Evolutionary conservation across 2,113 vertebrate genomes (phyloP).

Genomic region (Trinectes maculatus): DNA sequence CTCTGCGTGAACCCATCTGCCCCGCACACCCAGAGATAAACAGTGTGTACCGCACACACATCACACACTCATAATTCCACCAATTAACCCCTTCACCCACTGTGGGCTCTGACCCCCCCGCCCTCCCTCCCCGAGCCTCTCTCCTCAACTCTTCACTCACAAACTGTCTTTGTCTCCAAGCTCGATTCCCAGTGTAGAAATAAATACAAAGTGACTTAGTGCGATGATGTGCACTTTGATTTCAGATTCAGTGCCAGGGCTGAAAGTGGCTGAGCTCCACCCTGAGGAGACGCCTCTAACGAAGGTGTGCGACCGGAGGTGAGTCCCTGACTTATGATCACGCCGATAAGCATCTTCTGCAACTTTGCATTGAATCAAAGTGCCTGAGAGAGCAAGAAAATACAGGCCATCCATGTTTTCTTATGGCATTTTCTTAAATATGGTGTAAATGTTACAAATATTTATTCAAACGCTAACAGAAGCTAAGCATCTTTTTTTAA

Average conservation of each 20-base stretch:
- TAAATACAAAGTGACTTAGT: conserved; percentile 18
- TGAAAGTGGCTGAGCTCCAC: conserved; percentile 3
- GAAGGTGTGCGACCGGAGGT: conserved; percentile 30
- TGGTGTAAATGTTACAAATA: too few species aligned
- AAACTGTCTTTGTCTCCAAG: background rate
- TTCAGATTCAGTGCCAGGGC: conserved; percentile 33
- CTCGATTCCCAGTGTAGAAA: conserved; percentile 24
- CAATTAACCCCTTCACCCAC: conserved; percentile 49
- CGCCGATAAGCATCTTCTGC: conserved; percentile 43
- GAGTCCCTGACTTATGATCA: conserved; percentile 44
- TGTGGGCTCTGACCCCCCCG: background rate
- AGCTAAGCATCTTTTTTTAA: too few species aligned
- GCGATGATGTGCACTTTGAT: conserved; percentile 58
- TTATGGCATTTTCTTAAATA: too few species aligned
- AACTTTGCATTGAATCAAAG: conserved; percentile 25
- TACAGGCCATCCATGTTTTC: too few species aligned
- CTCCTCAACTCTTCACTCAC: background rate
- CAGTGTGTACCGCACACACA: conserved; percentile 25
- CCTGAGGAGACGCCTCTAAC: conserved; percentile 35
- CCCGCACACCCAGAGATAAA: conserved; percentile 35
- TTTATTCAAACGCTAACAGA: too few species aligned
- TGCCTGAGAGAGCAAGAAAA: background rate
- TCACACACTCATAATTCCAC: conserved; percentile 39
- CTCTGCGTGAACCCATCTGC: background rate
- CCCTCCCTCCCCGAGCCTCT: too few species aligned